Conservation (phyloP, 2,797 vertebrate genomes). For the Podarcis lilfordi region DNA sequence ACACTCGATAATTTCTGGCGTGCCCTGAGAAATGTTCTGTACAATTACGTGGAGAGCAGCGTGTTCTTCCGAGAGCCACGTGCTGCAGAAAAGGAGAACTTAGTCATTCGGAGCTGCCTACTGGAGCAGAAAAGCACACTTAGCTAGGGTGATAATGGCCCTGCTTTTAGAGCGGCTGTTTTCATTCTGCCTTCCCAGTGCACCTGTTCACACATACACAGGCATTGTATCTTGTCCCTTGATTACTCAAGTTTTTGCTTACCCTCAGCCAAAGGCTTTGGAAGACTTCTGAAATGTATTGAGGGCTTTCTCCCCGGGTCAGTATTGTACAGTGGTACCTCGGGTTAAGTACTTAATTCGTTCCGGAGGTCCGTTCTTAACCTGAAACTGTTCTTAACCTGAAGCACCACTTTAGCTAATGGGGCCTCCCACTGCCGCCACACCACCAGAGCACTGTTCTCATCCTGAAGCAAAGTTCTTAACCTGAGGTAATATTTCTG, state of each 20-base stretch:
- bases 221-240: neutral
- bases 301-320: too few species aligned
- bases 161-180: neutral
- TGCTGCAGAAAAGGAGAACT: conserved; percentile 46
- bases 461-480: too few species aligned
- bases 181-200: neutral
- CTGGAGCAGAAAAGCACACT: conserved; percentile 48
- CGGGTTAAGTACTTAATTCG: too few species aligned
- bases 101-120: conserved; percentile 48
- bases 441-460: too few species aligned
- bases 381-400: too few species aligned
- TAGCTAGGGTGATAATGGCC: neutral
- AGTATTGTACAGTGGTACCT: neutral
- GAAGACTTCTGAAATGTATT: neutral
- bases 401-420: too few species aligned
- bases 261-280: too few species aligned
- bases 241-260: neutral
- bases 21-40: conserved; percentile 49
- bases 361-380: too few species aligned
- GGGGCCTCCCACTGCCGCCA: too few species aligned
- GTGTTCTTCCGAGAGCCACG: conserved; percentile 64
- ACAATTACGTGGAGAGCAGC: conserved; percentile 44
- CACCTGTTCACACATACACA: neutral
- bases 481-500: too few species aligned
- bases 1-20: conserved; percentile 50